A percentile compares a stretch with the other conserved stretches of the same genome.
phyloP scores from a whole-genome alignment of 2,888 invertebrate genomes.

The Elgonia sp. region DNA sequence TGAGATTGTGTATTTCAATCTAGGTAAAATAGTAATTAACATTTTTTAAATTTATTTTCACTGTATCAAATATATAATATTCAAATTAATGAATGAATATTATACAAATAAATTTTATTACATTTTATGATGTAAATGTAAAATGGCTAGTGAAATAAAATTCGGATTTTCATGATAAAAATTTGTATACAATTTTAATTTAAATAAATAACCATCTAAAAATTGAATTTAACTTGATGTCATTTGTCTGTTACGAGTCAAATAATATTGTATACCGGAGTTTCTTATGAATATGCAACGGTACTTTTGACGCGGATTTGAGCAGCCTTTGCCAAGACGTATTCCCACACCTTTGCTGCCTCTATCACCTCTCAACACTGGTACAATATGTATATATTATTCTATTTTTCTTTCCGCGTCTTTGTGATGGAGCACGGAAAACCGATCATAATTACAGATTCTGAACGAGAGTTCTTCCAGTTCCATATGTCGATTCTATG shows the following conservation, averaged over 20 bases:
- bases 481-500: background rate
- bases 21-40: too few relatives aligned
- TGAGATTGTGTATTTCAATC: too few relatives aligned
- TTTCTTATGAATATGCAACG: slow-evolving; percentile 32
- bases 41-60: too few relatives aligned
- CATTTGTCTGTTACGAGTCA: slow-evolving; percentile 3
- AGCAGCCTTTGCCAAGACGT: slow-evolving; percentile 12
- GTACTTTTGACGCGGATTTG: slow-evolving; percentile 23
- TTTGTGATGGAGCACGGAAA: slow-evolving; percentile 45
- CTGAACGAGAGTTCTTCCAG: slow-evolving; percentile 14
- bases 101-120: too few relatives aligned
- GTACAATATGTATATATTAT: slow-evolving; percentile 22
- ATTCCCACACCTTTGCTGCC: slow-evolving; percentile 38
- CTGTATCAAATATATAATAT: too few relatives aligned
- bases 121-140: too few relatives aligned
- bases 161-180: too few relatives aligned
- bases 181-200: too few relatives aligned
- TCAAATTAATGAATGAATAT: too few relatives aligned
- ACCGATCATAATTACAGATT: slow-evolving; percentile 52
- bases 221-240: slow-evolving; percentile 6
- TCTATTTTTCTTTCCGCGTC: slow-evolving; percentile 43
- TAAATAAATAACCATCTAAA: slow-evolving; percentile 4
- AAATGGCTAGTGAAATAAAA: too few relatives aligned
- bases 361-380: background rate
- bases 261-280: slow-evolving; percentile 1